Evolutionary conservation across 2,888 invertebrate genomes (phyloP).

Genomic region (Papilio demoleus): DNA sequence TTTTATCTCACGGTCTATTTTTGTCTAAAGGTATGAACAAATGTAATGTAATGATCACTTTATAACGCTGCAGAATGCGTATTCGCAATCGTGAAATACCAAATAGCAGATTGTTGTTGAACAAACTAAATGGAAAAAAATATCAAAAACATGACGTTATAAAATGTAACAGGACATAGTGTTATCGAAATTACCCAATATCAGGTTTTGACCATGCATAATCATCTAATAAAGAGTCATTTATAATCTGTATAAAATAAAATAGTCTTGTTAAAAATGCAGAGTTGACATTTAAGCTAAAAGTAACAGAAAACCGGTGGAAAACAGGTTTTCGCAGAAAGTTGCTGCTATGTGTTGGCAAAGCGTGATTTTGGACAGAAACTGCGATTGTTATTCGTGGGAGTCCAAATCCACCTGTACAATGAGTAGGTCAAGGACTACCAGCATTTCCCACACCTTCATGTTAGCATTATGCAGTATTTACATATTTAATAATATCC

Average conservation of each 20-base stretch:
- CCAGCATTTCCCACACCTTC: slow-evolving; percentile 62
- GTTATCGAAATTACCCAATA: slow-evolving; percentile 18
- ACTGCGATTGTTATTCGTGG: slow-evolving; percentile 67
- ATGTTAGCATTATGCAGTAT: slow-evolving; percentile 39
- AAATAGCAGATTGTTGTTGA: slow-evolving; percentile 21
- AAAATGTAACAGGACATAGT: slow-evolving; percentile 16
- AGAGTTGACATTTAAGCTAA: slow-evolving; percentile 49
- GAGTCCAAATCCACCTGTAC: slow-evolving; percentile 51
- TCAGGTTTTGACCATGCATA: slow-evolving; percentile 12
- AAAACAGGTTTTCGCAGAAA: slow-evolving; percentile 52
- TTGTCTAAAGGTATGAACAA: slow-evolving; percentile 18
- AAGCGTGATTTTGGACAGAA: slow-evolving; percentile 51
- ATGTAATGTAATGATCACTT: slow-evolving; percentile 26
- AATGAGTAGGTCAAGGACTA: slow-evolving; percentile 67
- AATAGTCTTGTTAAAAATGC: slow-evolving; percentile 42
- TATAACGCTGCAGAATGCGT: slow-evolving; percentile 13
- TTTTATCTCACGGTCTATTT: slow-evolving; percentile 35
- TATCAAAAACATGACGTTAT: slow-evolving; percentile 15
- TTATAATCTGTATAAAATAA: slow-evolving; percentile 32
- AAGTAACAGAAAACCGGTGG: slow-evolving; percentile 46
- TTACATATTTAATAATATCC: slow-evolving; percentile 34
- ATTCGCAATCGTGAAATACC: slow-evolving; percentile 25
- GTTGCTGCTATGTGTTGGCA: slow-evolving; percentile 44
- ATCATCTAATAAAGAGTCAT: slow-evolving; percentile 26
- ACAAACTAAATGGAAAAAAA: slow-evolving; percentile 13